phyloP scores from a whole-genome alignment of 2,113 vertebrate genomes.

The Tympanuchus pallidicinctus region DNA sequence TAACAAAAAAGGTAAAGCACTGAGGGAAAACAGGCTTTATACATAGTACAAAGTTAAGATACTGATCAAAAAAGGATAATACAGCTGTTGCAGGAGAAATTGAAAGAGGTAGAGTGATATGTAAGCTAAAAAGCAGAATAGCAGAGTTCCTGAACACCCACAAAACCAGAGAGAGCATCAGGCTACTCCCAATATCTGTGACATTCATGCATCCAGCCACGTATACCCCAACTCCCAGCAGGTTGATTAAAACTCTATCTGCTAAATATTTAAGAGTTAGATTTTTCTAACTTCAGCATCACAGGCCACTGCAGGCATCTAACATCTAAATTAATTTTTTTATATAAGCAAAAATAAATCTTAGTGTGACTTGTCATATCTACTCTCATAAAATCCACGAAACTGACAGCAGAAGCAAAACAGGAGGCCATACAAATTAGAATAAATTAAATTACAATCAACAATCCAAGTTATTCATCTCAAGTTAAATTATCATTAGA shows the following conservation, averaged over 20 bases:
- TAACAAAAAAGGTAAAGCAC: not conserved
- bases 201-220: not conserved
- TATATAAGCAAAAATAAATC: constrained; percentile 28
- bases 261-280: not conserved
- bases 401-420: constrained; percentile 46
- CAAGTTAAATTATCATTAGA: constrained; percentile 19
- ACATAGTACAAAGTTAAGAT: not conserved
- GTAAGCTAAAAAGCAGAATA: not conserved
- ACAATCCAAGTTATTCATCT: constrained; percentile 14
- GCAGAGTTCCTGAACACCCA: not conserved
- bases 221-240: not conserved
- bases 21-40: not conserved
- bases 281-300: not conserved
- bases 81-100: not conserved
- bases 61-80: not conserved
- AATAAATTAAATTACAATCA: constrained; percentile 39
- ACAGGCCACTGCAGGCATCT: not conserved
- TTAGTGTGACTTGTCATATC: not conserved
- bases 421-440: constrained; percentile 13
- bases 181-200: not conserved
- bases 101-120: not conserved
- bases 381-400: constrained; percentile 40
- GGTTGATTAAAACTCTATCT: not conserved
- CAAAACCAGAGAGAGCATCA: not conserved
- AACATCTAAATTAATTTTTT: constrained; percentile 28